phyloP scores from a whole-genome alignment of 2,888 invertebrate species.

The Muschampia plurimacula region DNA sequence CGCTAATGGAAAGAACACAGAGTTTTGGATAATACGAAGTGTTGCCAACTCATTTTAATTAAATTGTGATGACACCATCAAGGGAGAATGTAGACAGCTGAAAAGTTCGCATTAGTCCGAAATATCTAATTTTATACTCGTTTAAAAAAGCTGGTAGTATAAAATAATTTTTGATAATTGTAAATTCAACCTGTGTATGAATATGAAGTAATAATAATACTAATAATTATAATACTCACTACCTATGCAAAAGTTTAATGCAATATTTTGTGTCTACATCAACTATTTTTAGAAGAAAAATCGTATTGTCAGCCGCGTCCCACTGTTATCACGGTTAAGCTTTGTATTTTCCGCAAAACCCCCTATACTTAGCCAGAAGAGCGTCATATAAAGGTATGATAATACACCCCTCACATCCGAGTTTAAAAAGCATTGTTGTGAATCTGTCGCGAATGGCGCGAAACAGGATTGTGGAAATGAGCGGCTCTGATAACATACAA shows the following conservation, averaged over 20 bases:
- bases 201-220: too few relatives aligned
- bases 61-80: conserved; percentile 28
- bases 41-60: conserved; percentile 45
- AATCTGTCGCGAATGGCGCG: conserved; percentile 59
- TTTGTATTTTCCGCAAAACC: conserved; percentile 14
- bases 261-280: neutral
- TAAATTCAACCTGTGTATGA: too few relatives aligned
- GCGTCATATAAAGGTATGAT: neutral
- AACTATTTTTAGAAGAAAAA: neutral
- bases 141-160: neutral
- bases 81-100: neutral
- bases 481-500: conserved; percentile 63
- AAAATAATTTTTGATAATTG: neutral
- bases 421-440: conserved; percentile 60
- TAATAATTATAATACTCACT: too few relatives aligned
- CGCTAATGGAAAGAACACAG: conserved; percentile 80
- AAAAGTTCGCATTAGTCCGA: neutral
- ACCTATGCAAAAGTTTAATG: neutral
- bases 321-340: neutral
- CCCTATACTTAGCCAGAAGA: neutral
- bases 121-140: neutral
- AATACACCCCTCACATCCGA: conserved; percentile 44
- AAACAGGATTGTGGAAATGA: conserved; percentile 77
- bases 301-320: neutral
- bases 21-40: conserved; percentile 74